These are phyloP conservation scores for Syngnathus rostellatus DNA, from an alignment of 2,797 vertebrate species.

Conservation along the genomic window DNA sequence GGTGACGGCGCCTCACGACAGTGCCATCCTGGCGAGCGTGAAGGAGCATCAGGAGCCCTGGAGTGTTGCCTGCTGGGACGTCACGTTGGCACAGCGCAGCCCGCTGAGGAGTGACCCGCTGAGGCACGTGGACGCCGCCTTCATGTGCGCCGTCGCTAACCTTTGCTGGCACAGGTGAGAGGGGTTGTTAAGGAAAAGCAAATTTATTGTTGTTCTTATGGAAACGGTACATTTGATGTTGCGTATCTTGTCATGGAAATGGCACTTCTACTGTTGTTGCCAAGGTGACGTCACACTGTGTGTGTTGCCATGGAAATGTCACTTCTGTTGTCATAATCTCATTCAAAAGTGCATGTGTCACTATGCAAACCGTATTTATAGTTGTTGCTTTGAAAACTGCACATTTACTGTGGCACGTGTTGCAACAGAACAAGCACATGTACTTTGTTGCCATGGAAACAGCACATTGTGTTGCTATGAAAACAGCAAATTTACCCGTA, in stretches of 20 bases:
- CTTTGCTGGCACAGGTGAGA: constrained; percentile 85
- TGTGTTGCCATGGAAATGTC: neutral
- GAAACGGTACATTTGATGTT: neutral
- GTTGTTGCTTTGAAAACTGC: neutral
- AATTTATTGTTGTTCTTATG: neutral
- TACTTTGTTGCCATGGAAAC: neutral
- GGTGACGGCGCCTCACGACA: constrained; percentile 85
- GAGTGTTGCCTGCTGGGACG: constrained; percentile 86
- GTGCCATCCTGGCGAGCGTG: constrained; percentile 81
- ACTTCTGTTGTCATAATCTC: neutral
- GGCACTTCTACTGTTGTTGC: no score
- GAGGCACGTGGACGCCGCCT: constrained; percentile 70
- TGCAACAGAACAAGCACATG: no score
- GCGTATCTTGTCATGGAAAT: no score
- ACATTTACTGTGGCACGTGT: neutral
- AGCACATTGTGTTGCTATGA: neutral
- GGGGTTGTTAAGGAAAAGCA: neutral
- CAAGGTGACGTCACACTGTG: no score
- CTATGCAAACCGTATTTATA: neutral
- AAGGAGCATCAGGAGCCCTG: constrained; percentile 85
- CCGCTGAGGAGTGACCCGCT: constrained; percentile 78
- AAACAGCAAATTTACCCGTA: neutral
- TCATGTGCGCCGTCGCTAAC: constrained; percentile 81
- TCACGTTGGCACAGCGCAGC: constrained; percentile 73
- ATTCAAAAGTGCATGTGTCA: neutral